A percentile compares a stretch with the other conserved stretches of the same genome.
Conservation (phyloP, 2,797 vertebrate species). For the Lacerta bilineata region DNA sequence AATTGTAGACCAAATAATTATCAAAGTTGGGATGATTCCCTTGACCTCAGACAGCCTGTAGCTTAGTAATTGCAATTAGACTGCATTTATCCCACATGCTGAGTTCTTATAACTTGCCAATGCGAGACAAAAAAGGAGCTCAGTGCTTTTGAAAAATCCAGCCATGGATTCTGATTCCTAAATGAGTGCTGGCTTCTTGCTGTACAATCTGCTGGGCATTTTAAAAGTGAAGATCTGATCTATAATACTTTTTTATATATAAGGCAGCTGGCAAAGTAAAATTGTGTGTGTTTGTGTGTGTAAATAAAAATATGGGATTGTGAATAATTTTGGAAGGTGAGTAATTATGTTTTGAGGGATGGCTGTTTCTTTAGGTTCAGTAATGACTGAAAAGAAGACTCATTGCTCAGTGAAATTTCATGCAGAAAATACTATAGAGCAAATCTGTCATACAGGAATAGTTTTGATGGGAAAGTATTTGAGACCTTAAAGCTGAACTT, state of each 20-base stretch:
- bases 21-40: constrained; percentile 44
- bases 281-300: neutral
- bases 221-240: constrained; percentile 22
- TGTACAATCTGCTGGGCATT: constrained; percentile 6
- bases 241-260: neutral
- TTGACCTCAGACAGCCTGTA: constrained; percentile 10
- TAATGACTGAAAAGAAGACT: neutral
- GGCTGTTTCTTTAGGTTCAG: neutral
- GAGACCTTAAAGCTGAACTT: neutral
- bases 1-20: constrained; percentile 41
- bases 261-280: neutral
- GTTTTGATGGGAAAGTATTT: neutral
- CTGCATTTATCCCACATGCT: constrained; percentile 44
- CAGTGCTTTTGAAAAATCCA: constrained; percentile 21
- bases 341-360: neutral
- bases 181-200: constrained; percentile 3
- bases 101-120: constrained; percentile 26
- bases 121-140: constrained; percentile 27
- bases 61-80: constrained; percentile 38
- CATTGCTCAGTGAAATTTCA: neutral
- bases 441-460: neutral
- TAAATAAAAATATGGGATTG: neutral
- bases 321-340: constrained; percentile 8
- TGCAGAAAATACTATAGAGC: neutral
- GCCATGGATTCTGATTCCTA: neutral